A percentile compares a stretch with the other conserved stretches of the same genome.
Evolutionary conservation across 2,888 invertebrate species (phyloP).

Genomic region (Thalpophila matura): DNA sequence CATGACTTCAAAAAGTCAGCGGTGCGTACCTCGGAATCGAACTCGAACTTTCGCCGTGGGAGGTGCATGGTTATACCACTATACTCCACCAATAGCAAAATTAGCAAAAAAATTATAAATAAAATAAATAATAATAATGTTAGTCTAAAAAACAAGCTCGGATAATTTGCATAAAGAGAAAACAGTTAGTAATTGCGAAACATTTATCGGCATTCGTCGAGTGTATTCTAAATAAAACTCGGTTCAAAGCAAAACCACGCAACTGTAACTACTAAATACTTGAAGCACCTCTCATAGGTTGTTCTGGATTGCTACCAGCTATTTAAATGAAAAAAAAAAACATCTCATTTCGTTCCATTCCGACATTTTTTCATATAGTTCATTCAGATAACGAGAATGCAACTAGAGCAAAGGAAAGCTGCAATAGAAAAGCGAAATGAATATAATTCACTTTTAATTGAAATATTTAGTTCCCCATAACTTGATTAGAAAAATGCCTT

Average conservation of each 20-base stretch:
- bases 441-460: constrained; percentile 27
- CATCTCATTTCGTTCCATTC: constrained; percentile 72
- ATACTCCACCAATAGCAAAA: too few species aligned
- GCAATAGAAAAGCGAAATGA: constrained; percentile 23
- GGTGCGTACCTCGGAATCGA: too few species aligned
- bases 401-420: constrained; percentile 59
- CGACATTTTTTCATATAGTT: constrained; percentile 66
- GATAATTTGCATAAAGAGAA: background rate
- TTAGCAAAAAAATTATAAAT: background rate
- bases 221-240: constrained; percentile 35
- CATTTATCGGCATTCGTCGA: constrained; percentile 22
- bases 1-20: too few species aligned
- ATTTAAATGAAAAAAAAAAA: constrained; percentile 70
- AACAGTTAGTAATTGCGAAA: constrained; percentile 17
- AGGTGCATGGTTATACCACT: too few species aligned
- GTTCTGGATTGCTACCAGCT: constrained; percentile 37
- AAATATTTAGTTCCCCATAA: constrained; percentile 19
- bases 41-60: too few species aligned
- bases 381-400: constrained; percentile 65
- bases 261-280: constrained; percentile 43
- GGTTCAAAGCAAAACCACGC: constrained; percentile 24
- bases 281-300: constrained; percentile 40
- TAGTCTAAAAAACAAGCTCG: background rate
- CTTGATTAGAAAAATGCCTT: constrained; percentile 1
- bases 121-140: background rate